Evolutionary conservation across 2,113 vertebrate species (phyloP).

Genomic region (Pachycephala philippinensis): DNA sequence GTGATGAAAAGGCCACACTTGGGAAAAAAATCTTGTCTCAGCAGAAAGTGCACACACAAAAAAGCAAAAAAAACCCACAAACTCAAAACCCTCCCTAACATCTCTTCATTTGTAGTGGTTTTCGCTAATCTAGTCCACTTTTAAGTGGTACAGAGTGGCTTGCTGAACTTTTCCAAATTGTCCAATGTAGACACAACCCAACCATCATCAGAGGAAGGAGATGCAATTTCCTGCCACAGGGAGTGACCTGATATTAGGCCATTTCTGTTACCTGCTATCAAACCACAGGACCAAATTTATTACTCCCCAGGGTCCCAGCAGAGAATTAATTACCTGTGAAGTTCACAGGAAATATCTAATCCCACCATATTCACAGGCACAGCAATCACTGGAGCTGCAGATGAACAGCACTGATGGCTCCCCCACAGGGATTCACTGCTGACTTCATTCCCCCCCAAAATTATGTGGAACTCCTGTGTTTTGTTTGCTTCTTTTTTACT

Average conservation of each 20-base stretch:
- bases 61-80: fast-evolving
- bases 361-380: not conserved
- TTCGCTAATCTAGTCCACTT: not conserved
- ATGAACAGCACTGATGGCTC: not conserved
- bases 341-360: not conserved
- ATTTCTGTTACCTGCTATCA: not conserved
- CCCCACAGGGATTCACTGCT: not conserved
- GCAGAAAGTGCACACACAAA: not conserved
- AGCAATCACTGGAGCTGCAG: not conserved
- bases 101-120: not conserved
- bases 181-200: fast-evolving
- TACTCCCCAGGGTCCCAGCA: not conserved
- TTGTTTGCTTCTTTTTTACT: not conserved
- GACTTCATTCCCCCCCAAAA: not conserved
- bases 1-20: not conserved
- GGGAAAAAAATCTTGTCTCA: not conserved
- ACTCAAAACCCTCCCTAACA: not conserved
- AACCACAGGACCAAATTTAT: not conserved
- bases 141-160: not conserved
- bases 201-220: not conserved
- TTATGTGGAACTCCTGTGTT: not conserved
- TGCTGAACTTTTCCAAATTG: not conserved
- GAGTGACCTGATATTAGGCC: not conserved
- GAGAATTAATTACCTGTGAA: not conserved
- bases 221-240: not conserved